Conservation (phyloP, 64 coral and sea anemone genomes). For the Porites australiensis region DNA sequence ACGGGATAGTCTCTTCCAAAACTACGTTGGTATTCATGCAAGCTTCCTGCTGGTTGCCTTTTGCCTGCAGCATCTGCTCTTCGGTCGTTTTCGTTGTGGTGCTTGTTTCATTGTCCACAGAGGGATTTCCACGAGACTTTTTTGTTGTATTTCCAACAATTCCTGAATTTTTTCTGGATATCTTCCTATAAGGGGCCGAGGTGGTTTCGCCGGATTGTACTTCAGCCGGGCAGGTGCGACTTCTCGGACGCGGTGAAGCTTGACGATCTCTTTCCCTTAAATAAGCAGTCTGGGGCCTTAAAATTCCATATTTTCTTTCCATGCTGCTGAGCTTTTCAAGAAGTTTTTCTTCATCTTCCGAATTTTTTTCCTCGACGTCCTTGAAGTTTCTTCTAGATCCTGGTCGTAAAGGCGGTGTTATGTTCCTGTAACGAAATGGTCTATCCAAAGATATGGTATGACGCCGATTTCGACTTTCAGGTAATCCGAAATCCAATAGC, state of each 20-base stretch:
- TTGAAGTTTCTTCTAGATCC: conserved; percentile 86
- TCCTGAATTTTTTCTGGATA: neutral
- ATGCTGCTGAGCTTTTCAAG: neutral
- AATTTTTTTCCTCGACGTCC: conserved; percentile 62
- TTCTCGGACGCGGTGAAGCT: neutral
- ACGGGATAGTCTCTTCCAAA: conserved; percentile 10
- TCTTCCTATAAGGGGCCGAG: neutral
- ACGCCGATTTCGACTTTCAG: neutral
- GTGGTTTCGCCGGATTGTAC: neutral
- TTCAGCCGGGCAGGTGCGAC: neutral
- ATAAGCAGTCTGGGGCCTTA: conserved; percentile 28
- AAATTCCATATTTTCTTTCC: conserved; percentile 24
- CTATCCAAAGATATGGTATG: neutral
- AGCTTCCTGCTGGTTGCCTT: neutral
- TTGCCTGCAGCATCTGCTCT: neutral
- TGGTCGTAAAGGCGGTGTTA: conserved; percentile 64
- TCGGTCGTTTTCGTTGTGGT: neutral
- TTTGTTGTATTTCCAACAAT: neutral
- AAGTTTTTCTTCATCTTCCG: conserved; percentile 22
- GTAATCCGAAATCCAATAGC: neutral
- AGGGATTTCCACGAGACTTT: neutral
- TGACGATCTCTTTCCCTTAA: neutral
- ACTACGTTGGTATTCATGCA: neutral
- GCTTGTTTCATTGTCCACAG: neutral
- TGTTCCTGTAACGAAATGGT: conserved; percentile 66